These are phyloP conservation scores for Brenthis ino DNA, from an alignment of 2,888 invertebrate species.

Conservation along the genomic window DNA sequence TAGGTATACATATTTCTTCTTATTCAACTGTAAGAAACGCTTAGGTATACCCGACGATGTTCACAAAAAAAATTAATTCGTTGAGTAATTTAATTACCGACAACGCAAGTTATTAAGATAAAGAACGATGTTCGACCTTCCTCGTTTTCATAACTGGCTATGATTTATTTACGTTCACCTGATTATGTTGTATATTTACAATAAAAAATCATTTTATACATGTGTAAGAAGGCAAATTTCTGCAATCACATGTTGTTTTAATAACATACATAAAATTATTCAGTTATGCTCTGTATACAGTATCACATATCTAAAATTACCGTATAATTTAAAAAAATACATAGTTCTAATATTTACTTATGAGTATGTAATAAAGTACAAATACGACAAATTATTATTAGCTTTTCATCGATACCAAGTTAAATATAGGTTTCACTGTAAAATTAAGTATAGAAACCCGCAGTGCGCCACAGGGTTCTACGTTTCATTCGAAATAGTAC, in stretches of 20 bases:
- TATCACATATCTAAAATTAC: neutral
- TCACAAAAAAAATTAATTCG: neutral
- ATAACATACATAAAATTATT: neutral
- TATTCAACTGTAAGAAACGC: neutral
- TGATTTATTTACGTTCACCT: neutral
- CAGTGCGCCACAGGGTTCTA: conserved; percentile 58
- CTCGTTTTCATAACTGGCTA: conserved; percentile 1
- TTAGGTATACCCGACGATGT: neutral
- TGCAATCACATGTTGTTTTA: too few species aligned
- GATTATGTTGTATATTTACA: neutral
- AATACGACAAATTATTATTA: conserved; percentile 28
- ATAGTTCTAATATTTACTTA: neutral
- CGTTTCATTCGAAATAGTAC: conserved; percentile 33
- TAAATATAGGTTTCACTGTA: conserved; percentile 54
- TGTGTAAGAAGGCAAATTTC: too few species aligned
- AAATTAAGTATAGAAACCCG: conserved; percentile 64
- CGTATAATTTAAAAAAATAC: conserved; percentile 13
- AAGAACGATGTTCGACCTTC: conserved; percentile 10
- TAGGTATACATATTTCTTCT: too few species aligned
- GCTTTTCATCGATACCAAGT: conserved; percentile 26
- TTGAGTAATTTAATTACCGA: conserved; percentile 19
- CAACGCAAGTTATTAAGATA: conserved; percentile 21
- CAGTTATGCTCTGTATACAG: conserved; percentile 4
- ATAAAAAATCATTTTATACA: neutral
- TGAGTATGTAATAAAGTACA: too few species aligned